Base-by-base conservation (phyloP, 1,140 invertebrate species). In the Lineus longissimus region DNA sequence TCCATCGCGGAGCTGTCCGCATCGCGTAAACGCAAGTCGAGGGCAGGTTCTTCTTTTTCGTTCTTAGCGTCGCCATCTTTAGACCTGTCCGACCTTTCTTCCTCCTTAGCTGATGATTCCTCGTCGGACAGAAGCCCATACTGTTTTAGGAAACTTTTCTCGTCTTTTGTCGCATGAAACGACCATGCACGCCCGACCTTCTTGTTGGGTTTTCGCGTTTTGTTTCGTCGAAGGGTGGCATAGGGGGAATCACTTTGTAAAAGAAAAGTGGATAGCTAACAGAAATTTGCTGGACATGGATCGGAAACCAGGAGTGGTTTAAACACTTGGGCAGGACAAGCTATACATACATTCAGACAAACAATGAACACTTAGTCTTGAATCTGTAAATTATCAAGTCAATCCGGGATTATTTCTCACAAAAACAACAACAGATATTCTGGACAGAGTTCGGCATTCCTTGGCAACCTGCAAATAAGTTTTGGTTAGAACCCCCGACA, bases 181-280 rank as follows among this genome's bases (percentile, higher is more conserved):
- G 47, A 51, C 47, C 47, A 51, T 27, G 47, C 47, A n/a, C 47
- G 47, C 4, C 47, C 47, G 47, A 51, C 47, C 25, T 51, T 51
- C 47, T 51, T 51, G 47, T 51, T 51, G 47, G 47, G 47, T 27
- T 51, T 51, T 51, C 47, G 47, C n/a, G 47, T 51, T 51, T 51
- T 51, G 25, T 51, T 51, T 51, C 47, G 47, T 51, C 47, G 47
- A 6, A 51, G 47, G 19, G 47, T 51, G 25, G 47, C 47, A 27
- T 51, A 51, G 6, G 47, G 47, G 19, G 47, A 51, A 51, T 51
- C 47, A 27, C 47, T 51, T 51, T 51, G 47, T 19, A 51, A 51
- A 51, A 27, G 25, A 51, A 51, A 51, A 36, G 33, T 36, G 4
- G 33, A 36, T 36, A 36, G 33, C 33, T 36, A 36, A 36, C 33